Conservation (phyloP, 2,888 invertebrate species). For the Lymantria monacha region DNA sequence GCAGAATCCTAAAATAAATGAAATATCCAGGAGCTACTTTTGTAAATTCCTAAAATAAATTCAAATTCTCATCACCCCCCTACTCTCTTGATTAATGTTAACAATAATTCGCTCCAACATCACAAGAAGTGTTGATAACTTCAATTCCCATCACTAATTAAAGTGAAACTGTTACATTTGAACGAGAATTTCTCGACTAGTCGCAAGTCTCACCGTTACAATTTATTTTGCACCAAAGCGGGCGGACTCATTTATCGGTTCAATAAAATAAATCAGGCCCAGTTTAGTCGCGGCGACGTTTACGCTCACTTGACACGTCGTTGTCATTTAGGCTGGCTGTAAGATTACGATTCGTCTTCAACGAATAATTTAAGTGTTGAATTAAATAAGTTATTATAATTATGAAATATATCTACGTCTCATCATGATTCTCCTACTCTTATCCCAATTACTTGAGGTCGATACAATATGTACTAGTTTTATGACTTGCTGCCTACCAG, state of each 20-base stretch:
- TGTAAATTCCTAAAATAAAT: background rate
- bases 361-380: too few relatives aligned
- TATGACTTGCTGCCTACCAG: too few relatives aligned
- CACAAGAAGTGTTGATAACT: constrained; percentile 6
- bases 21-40: background rate
- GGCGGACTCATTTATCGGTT: constrained; percentile 56
- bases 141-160: constrained; percentile 3
- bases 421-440: too few relatives aligned
- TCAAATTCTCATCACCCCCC: constrained; percentile 1
- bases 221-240: constrained; percentile 35
- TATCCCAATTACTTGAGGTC: too few relatives aligned
- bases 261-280: constrained; percentile 54
- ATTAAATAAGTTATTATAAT: too few relatives aligned
- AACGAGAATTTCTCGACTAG: constrained; percentile 3
- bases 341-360: constrained; percentile 10
- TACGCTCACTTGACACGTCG: constrained; percentile 52
- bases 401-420: too few relatives aligned
- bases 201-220: constrained; percentile 16
- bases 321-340: constrained; percentile 29
- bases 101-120: constrained; percentile 1
- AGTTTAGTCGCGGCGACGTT: constrained; percentile 50
- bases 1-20: background rate
- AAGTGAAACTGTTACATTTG: constrained; percentile 4
- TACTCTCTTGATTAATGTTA: background rate
- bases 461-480: too few relatives aligned